Percentiles rank a stretch among this genome's conserved stretches.
Evolutionary conservation across 2,888 invertebrate genomes (phyloP).

Genomic region (Rhodophaea formosa): DNA sequence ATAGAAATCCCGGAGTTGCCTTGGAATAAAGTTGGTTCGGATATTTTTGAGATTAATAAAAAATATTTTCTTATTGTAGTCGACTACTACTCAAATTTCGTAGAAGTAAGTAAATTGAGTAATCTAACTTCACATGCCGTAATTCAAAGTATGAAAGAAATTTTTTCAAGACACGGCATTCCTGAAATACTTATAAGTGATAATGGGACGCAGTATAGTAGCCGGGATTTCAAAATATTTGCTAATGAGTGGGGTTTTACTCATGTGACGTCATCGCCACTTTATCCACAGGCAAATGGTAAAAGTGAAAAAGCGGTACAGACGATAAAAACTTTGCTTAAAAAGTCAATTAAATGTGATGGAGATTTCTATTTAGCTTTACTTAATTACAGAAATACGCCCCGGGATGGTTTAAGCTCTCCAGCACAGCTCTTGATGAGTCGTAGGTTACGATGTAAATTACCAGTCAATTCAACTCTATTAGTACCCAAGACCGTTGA

Average conservation of each 20-base stretch:
- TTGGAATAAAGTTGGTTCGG: conserved; percentile 26
- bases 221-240: conserved; percentile 25
- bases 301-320: background rate
- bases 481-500: background rate
- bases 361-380: background rate
- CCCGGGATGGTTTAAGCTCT: background rate
- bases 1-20: conserved; percentile 22
- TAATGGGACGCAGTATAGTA: conserved; percentile 24
- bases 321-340: background rate
- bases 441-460: background rate
- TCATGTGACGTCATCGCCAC: conserved; percentile 26
- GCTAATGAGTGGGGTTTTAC: conserved; percentile 25
- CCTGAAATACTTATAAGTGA: conserved; percentile 23
- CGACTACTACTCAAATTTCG: conserved; percentile 28
- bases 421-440: background rate
- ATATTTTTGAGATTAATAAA: conserved; percentile 27
- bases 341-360: background rate
- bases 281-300: background rate
- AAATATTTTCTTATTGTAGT: conserved; percentile 26
- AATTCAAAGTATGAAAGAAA: conserved; percentile 23
- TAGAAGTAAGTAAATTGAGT: conserved; percentile 21
- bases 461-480: background rate
- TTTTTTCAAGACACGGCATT: conserved; percentile 26
- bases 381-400: background rate
- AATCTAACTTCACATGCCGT: conserved; percentile 15